Evolutionary conservation across 1,140 invertebrate genomes (phyloP), one percentile per base, ranked within the genome.

Genomic region (Zaprionus lachaisei): DNA sequence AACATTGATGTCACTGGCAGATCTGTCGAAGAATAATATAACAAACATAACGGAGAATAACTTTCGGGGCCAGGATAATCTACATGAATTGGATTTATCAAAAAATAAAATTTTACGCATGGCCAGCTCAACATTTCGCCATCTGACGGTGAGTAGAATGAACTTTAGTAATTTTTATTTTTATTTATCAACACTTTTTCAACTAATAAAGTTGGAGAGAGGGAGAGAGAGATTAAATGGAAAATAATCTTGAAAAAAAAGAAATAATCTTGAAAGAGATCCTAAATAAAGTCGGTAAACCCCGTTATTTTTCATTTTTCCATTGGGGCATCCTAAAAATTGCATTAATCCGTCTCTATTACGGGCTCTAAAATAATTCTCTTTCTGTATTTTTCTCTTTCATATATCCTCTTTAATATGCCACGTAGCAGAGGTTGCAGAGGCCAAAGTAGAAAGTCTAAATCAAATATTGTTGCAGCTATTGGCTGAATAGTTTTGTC

Each of bases 81-180:
- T 98, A 14, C 95, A 95, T 31, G 96, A 97, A 80, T 94, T 98
- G 61, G 96, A 97, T 93, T 94, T 99, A 37, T 97, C 98, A 85
- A 95, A 97, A 91, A 98, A 98, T 93, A 93, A 95, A 75, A 95
- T 96, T 70, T 93, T 94, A 93, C 94, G 94, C 93, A 96, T 95
- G 95, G 96, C 94, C 67, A 97, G 96, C 73, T 96, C 96, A 62
- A 95, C 95, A 9, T 97, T 97, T 93, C 93, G 95, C 41, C 94
- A 96, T 92, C 93, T 97, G 65, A 94, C 93, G 63, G 94, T 93
- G 74, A 92, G 91, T 92, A 71, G 15, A 24, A 24, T 51, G 47
- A 51, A 51, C 15, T 17, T 14, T 12, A 49, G 7, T 20, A 49
- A 22, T 49, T 1, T 22, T 5, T 22, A 22, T 5, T 7, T 55